Evolutionary conservation across 2,888 invertebrate species (phyloP), one percentile per base, ranked within the genome.

Genomic region (Plagiodera versicolora): DNA sequence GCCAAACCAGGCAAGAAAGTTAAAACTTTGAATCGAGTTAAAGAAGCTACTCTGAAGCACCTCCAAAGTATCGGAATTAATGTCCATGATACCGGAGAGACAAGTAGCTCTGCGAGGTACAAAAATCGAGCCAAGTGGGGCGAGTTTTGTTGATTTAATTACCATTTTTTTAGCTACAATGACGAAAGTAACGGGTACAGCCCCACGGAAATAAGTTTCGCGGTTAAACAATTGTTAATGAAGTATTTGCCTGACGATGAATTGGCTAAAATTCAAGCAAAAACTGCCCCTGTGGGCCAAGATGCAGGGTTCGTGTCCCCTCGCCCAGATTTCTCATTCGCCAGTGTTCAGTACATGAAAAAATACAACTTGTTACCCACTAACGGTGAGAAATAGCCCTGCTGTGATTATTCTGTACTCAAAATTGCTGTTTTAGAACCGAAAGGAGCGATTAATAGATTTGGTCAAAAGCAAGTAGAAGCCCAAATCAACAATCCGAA

Each of bases 261-360:
- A 65, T 68, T 84, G 39, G 66, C 75, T 63, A 72, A 81, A 65
- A 52, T 76, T 4, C 64, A 69, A 5, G 57, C 60, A 14, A 70
- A 55, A 54, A 16, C 56, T 2, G 28, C 39, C 14, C 55, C 64
- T n/a, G 59, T 56, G 28, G 47, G 60, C 14, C 58, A 66, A 6
- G 63, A 61, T 18, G 53, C 48, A 52, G 70, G 64, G 4, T 61
- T 71, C 18, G 71, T 74, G 56, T 59, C 72, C 35, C 72, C 69
- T 53, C 68, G 79, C 8, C 83, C 82, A 19, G 89, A 89, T 68
- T 85, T 89, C 83, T 89, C 89, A 2, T 83, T 88, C 69, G 88
- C 88, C n/a, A 89, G 89, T 9, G 83, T 87, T 73, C 86, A 87
- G 32, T 89, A 89, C 75, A 85, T 89, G 84, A 86, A 88, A 73